These are phyloP conservation scores for Dyspetes luteomarginatus DNA, from an alignment of 2,888 invertebrate species.

Conservation along the genomic window DNA sequence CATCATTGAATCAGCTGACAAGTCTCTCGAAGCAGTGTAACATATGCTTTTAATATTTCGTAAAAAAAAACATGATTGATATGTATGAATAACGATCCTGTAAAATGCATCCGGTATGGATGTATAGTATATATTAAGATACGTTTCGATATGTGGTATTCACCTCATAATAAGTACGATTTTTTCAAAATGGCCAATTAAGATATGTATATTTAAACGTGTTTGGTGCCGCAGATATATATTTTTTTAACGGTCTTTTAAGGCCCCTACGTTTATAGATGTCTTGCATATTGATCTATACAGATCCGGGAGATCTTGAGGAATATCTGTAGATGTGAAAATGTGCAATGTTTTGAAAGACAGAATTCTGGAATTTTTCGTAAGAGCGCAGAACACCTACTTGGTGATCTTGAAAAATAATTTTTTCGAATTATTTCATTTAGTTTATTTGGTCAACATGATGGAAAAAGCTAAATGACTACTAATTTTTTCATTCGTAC, in stretches of 20 bases:
- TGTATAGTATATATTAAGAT: conserved; percentile 12
- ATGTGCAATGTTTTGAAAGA: conserved; percentile 9
- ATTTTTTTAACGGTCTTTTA: conserved; percentile 60
- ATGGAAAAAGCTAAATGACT: no score
- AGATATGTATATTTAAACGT: conserved; percentile 54
- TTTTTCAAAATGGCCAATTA: conserved; percentile 31
- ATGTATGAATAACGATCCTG: conserved; percentile 17
- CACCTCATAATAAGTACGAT: conserved; percentile 35
- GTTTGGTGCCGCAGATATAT: conserved; percentile 67
- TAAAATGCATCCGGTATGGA: not conserved
- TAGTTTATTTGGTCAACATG: no score
- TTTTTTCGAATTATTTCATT: no score
- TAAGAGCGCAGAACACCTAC: no score
- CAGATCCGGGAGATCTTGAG: no score
- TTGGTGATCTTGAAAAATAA: no score
- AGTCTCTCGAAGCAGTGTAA: conserved; percentile 48
- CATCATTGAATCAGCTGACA: conserved; percentile 33
- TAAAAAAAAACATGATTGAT: conserved; percentile 33
- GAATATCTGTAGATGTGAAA: not conserved
- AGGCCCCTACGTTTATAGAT: not conserved
- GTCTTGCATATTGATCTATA: not conserved
- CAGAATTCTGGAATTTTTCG: not conserved
- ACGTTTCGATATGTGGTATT: conserved; percentile 28
- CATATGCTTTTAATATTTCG: conserved; percentile 22
- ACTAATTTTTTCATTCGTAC: not conserved